A percentile compares a stretch with the other conserved stretches of the same genome.
Conservation (phyloP, 2,113 vertebrate species). For the Syngnathus floridae region DNA sequence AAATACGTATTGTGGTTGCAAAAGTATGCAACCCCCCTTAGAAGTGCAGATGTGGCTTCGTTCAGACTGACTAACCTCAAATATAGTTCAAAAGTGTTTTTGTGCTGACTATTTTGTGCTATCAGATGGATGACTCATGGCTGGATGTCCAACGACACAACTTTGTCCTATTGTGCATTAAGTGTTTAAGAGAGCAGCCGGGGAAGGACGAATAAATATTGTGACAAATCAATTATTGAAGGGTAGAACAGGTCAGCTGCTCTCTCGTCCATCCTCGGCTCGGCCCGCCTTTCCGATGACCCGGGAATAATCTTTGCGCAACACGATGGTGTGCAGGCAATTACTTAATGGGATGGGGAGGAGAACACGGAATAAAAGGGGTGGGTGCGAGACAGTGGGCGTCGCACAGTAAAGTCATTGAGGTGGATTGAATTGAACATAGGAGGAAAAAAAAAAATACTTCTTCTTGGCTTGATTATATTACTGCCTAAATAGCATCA, state of each 20-base stretch:
- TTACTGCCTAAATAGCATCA: neutral
- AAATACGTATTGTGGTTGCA: too few species aligned
- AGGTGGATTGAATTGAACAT: neutral
- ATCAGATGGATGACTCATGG: too few species aligned
- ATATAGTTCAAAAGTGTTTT: too few species aligned
- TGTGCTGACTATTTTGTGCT: too few species aligned
- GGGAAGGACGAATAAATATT: constrained; percentile 3
- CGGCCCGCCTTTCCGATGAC: constrained; percentile 24
- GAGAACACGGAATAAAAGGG: neutral
- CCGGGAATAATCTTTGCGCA: constrained; percentile 12
- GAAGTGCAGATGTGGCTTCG: too few species aligned
- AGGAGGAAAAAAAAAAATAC: neutral
- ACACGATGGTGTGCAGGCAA: constrained; percentile 44
- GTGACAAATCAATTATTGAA: constrained; percentile 21
- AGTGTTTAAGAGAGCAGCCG: neutral
- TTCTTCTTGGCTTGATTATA: neutral
- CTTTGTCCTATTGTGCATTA: neutral
- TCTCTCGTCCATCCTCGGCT: constrained; percentile 24
- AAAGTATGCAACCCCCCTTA: too few species aligned
- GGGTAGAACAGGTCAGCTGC: constrained; percentile 37
- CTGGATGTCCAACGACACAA: neutral
- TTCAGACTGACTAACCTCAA: too few species aligned
- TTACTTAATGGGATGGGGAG: constrained; percentile 57
- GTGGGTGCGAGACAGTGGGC: constrained; percentile 1
- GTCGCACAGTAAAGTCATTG: neutral